Evolutionary conservation across 2,888 invertebrate species (phyloP).

Genomic region (Aphidius colemani): DNA sequence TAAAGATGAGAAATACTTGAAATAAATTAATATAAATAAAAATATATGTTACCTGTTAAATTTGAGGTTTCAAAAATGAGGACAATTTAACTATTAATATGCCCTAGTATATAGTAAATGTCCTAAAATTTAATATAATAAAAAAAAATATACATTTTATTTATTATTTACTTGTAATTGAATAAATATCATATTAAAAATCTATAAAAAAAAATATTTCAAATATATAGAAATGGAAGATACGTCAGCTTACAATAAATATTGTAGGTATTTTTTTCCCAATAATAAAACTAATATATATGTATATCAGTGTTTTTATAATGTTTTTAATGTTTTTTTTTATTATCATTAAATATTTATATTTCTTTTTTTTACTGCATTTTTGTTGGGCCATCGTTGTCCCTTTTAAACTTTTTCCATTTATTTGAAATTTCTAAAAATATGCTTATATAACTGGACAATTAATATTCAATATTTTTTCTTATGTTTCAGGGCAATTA

Average conservation of each 20-base stretch:
- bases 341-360: neutral
- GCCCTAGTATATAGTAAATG: no score
- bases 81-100: no score
- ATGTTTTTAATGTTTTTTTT: slow-evolving; percentile 1
- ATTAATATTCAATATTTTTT: neutral
- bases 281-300: neutral
- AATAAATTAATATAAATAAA: no score
- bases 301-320: neutral
- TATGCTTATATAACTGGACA: no score
- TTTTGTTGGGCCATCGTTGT: neutral
- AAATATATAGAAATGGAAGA: neutral
- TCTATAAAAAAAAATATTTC: neutral
- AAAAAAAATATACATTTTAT: neutral
- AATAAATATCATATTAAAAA: neutral
- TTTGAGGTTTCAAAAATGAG: no score
- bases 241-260: slow-evolving; percentile 46
- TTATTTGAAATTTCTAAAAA: no score
- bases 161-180: neutral
- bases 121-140: no score
- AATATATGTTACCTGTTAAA: no score
- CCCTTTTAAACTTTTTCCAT: no score
- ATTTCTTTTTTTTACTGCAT: slow-evolving; percentile 7
- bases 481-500: slow-evolving; percentile 47
- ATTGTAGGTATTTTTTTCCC: slow-evolving; percentile 43
- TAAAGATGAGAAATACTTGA: neutral